phyloP scores from a whole-genome alignment of 2,797 vertebrate genomes.

The Characodon lateralis region DNA sequence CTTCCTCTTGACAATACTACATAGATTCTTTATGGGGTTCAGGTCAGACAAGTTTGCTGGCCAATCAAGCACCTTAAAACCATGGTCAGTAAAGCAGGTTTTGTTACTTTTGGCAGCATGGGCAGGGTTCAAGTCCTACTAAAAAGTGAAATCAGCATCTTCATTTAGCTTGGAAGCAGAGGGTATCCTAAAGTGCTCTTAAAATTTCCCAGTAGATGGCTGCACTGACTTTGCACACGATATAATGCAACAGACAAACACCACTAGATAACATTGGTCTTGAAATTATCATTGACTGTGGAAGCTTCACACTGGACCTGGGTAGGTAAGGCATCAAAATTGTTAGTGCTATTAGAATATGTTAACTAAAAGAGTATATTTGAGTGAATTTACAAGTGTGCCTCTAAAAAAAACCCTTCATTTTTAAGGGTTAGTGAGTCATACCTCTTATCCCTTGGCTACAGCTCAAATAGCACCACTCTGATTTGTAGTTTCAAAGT shows the following conservation, averaged over 20 bases:
- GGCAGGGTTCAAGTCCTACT: background rate
- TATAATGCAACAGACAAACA: background rate
- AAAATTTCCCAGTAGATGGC: background rate
- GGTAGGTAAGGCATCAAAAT: background rate
- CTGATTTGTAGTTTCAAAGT: too few species aligned
- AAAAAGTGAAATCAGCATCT: background rate
- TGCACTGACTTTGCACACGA: background rate
- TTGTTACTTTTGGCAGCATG: background rate
- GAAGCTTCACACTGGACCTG: background rate
- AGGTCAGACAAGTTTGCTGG: too few species aligned
- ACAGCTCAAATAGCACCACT: background rate
- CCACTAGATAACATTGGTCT: background rate
- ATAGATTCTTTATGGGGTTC: too few species aligned
- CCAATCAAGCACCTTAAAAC: background rate
- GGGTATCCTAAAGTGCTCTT: background rate
- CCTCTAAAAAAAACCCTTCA: too few species aligned
- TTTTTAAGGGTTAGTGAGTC: too few species aligned
- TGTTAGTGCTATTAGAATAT: too few species aligned
- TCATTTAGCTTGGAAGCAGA: background rate
- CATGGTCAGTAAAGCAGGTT: background rate
- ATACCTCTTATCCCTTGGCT: too few species aligned
- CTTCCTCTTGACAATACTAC: too few species aligned
- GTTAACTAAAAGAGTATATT: too few species aligned
- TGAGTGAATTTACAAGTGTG: too few species aligned
- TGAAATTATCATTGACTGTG: background rate